Base-by-base conservation (phyloP, 92 coral and sea anemone genomes). In the Montipora capitata region DNA sequence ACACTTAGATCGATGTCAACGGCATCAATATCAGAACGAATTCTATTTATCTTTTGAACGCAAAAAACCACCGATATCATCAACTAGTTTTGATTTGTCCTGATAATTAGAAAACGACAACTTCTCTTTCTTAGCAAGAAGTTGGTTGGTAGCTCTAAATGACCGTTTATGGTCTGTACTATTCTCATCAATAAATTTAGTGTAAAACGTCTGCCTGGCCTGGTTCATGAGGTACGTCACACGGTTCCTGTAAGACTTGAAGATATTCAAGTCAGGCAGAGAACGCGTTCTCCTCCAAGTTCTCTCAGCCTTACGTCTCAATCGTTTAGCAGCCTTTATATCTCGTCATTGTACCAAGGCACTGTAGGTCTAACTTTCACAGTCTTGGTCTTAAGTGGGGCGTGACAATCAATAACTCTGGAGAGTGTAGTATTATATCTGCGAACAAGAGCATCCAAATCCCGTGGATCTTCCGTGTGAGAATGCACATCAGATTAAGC, bases 351-450 rank as follows among this genome's bases (percentile, higher is more conserved):
- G 7, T 63, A 63, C 68, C 17, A 63, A 63, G 68, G 38, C 16
- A 62, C 68, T 62, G 16, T 14, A 13, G 68, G 68, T 62, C 68
- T 62, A 62, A 17, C 20, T 56, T n/a, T 62, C 1, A 72, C 52
- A 73, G 78, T 73, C 61, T 73, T 73, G 49, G 78, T 73, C 62
- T 49, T 73, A 15, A 73, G 78, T 17, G 78, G 78, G 61, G 76
- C 85, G 43, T 80, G 75, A 4, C 17, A 40, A 52, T 79, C 85
- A 69, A 69, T 63, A 5, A 80, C 40, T 20, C 16, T 66, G n/a
- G 85, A 64, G n/a, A 80, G 74, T 42, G 86, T 78, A 3, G 58
- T 70, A 62, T 85, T 85, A 39, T 89, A 89, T 67, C 85, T 45
- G 63, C 20, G 38, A 74, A 82, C 92, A 41, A 88, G 87, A 10